phyloP scores from a whole-genome alignment of 53 echinoderm and acorn worm species.

The Apostichopus leukothele region DNA sequence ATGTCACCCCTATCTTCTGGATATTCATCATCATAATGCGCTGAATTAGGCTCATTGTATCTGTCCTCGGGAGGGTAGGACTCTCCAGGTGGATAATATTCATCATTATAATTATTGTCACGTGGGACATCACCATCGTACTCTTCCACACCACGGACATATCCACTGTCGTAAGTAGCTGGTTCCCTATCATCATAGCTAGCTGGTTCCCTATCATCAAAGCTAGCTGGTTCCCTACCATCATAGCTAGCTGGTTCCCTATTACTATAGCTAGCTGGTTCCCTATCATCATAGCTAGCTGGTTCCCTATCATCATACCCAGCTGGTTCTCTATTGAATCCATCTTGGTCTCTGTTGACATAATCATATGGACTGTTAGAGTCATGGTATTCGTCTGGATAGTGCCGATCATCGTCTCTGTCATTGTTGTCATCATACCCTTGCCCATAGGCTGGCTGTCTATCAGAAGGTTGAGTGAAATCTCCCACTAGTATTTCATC shows the following conservation, averaged over 20 bases:
- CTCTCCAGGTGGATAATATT: neutral
- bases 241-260: neutral
- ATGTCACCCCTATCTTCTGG: neutral
- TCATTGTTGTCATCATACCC: slow-evolving; percentile 30
- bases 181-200: slow-evolving; percentile 2
- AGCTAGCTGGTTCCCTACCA: neutral
- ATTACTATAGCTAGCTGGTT: neutral
- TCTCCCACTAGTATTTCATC: slow-evolving; percentile 24
- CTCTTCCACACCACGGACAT: neutral
- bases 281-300: neutral
- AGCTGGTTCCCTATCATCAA: slow-evolving; percentile 1
- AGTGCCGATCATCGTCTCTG: neutral
- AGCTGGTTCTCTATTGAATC: neutral
- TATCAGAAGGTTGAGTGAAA: slow-evolving; percentile 22
- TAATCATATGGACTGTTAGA: neutral
- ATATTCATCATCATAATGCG: slow-evolving; percentile 9
- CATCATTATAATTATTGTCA: slow-evolving; percentile 6
- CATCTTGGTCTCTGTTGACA: neutral
- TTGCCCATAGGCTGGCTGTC: slow-evolving; percentile 36
- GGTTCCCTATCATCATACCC: slow-evolving; percentile 8
- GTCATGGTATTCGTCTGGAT: neutral
- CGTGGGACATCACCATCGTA: neutral
- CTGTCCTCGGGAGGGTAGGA: slow-evolving; percentile 6
- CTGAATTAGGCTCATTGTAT: neutral
- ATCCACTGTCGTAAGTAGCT: neutral